Conservation (phyloP, 1,140 invertebrate genomes). For the Papilio polyxenes region DNA sequence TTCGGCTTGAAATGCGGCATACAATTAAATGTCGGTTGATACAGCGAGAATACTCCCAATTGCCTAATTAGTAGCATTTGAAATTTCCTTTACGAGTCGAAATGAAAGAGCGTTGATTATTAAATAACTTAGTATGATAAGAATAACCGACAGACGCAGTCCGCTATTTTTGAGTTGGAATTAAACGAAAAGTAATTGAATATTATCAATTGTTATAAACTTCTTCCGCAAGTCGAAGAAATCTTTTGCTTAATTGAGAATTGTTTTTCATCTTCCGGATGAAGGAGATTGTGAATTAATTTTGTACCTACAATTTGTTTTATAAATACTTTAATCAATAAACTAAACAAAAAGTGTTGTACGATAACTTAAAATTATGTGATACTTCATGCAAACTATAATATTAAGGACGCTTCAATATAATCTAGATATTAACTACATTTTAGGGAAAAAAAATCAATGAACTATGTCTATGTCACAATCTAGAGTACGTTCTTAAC, state of each 20-base stretch:
- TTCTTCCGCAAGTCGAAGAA: conserved; percentile 26
- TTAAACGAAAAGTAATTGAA: conserved; percentile 36
- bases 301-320: not conserved
- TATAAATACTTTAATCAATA: not conserved
- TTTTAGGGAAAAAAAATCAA: too few relatives aligned
- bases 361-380: too few relatives aligned
- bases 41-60: conserved; percentile 36
- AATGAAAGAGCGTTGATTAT: conserved; percentile 39
- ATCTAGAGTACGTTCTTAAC: too few relatives aligned
- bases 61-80: conserved; percentile 38
- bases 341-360: not conserved
- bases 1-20: conserved; percentile 29
- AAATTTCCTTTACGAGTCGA: conserved; percentile 38
- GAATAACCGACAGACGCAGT: conserved; percentile 33
- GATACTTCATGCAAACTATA: too few relatives aligned
- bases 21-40: conserved; percentile 34
- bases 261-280: not conserved
- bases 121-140: conserved; percentile 36
- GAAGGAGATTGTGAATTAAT: conserved; percentile 1
- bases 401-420: too few relatives aligned
- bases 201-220: conserved; percentile 37
- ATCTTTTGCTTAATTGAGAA: conserved; percentile 27
- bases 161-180: conserved; percentile 31
- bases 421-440: too few relatives aligned
- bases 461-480: too few relatives aligned